These are phyloP conservation scores for Hemicordylus capensis DNA, from an alignment of 2,113 vertebrate species.

Conservation along the genomic window DNA sequence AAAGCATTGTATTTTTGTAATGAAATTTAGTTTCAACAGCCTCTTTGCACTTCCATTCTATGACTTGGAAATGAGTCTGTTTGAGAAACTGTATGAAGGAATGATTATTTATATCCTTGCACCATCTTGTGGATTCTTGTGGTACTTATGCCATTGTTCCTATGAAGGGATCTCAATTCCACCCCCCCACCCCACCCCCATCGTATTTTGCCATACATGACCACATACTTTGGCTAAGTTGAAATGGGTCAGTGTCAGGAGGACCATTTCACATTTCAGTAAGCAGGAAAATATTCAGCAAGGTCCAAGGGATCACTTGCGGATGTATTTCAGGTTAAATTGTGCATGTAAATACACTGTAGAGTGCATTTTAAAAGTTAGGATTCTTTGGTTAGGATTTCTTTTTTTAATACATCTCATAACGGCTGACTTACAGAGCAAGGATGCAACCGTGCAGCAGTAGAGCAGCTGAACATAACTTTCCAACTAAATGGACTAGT, in stretches of 20 bases:
- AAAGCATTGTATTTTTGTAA: not conserved
- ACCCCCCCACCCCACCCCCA: too few relatives aligned
- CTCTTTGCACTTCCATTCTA: not conserved
- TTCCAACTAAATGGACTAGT: too few relatives aligned
- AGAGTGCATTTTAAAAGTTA: not conserved
- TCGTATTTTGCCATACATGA: not conserved
- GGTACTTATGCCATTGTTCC: not conserved
- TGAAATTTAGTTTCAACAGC: not conserved
- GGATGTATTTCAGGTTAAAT: not conserved
- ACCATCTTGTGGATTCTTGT: conserved; percentile 19
- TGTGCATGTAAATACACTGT: not conserved
- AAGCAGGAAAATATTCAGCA: not conserved
- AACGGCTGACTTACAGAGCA: too few relatives aligned
- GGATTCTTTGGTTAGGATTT: not conserved
- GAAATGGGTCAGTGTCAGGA: not conserved
- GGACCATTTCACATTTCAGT: not conserved
- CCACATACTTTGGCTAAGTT: not conserved
- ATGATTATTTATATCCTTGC: not conserved
- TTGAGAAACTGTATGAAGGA: not conserved
- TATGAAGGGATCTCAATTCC: not conserved
- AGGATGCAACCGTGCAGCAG: too few relatives aligned
- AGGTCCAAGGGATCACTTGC: not conserved
- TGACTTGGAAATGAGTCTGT: not conserved
- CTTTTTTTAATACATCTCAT: not conserved
- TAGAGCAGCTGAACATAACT: too few relatives aligned